These are phyloP conservation scores for Regulus satrapa DNA, from an alignment of 2,113 vertebrate genomes.

Conservation along the genomic window DNA sequence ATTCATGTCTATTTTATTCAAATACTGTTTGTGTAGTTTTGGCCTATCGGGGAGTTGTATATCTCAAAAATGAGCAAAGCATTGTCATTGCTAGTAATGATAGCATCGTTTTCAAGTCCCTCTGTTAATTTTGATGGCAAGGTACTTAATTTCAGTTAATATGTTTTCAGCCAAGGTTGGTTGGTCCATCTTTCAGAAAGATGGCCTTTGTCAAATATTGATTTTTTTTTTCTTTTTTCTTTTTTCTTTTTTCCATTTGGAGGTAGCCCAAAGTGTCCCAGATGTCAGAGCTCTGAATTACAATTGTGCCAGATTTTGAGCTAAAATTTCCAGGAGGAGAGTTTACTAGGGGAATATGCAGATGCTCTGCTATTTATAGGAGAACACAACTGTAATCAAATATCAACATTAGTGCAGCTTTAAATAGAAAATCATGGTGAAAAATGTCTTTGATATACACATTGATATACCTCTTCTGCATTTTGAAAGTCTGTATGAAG, in stretches of 20 bases:
- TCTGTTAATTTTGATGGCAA: neutral
- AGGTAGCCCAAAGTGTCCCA: neutral
- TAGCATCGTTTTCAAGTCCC: neutral
- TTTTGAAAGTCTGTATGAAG: neutral
- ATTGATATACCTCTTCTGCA: neutral
- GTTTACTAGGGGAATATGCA: neutral
- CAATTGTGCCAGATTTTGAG: neutral
- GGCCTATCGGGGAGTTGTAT: neutral
- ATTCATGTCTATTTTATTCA: neutral
- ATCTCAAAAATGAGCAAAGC: neutral
- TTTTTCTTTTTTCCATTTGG: neutral
- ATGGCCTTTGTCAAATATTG: neutral
- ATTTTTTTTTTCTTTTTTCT: neutral
- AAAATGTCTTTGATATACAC: neutral
- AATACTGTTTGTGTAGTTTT: neutral
- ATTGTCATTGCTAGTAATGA: neutral
- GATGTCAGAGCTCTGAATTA: slow-evolving; percentile 4
- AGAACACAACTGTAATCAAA: neutral
- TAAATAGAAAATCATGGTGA: neutral
- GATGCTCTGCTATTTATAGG: neutral
- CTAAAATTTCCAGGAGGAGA: neutral
- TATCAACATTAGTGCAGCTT: neutral
- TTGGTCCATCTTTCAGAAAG: neutral
- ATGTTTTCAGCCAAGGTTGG: neutral
- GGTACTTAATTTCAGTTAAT: neutral